Evolutionary conservation across 2,113 vertebrate species (phyloP).

Genomic region (Machaerirhynchus nigripectus): DNA sequence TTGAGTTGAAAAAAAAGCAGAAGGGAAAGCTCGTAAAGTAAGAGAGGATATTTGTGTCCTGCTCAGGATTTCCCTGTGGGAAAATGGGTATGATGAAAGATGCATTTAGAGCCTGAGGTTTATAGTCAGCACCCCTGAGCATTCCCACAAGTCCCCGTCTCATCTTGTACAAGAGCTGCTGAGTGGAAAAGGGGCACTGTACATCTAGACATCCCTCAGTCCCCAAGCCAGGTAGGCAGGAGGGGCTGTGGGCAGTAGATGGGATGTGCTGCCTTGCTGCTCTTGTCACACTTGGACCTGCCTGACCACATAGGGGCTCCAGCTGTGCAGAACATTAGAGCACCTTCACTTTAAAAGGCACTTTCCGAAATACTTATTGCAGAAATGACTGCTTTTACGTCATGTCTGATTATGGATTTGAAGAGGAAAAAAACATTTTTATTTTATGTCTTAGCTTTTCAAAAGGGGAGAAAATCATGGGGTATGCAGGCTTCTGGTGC

Average conservation of each 20-base stretch:
- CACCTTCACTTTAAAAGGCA: neutral
- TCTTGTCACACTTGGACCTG: neutral
- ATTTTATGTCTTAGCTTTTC: neutral
- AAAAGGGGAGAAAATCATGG: accelerated
- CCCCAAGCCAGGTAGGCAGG: neutral
- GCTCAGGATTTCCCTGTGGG: neutral
- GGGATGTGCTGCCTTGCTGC: neutral
- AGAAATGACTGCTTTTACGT: neutral
- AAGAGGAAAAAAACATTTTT: neutral
- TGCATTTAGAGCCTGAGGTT: neutral
- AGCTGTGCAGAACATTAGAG: neutral
- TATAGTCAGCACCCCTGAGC: neutral
- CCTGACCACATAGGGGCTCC: neutral
- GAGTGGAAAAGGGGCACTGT: neutral
- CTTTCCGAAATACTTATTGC: neutral
- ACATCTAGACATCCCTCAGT: accelerated
- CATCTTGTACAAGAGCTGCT: neutral
- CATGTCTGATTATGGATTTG: neutral
- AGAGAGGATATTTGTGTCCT: neutral
- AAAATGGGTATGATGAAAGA: neutral
- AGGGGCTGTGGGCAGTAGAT: neutral
- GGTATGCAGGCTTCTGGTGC: neutral
- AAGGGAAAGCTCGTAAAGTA: neutral
- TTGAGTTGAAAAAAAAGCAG: neutral
- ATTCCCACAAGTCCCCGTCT: neutral